phyloP scores from a whole-genome alignment of 2,888 invertebrate species.

The Drosophila quinaria region DNA sequence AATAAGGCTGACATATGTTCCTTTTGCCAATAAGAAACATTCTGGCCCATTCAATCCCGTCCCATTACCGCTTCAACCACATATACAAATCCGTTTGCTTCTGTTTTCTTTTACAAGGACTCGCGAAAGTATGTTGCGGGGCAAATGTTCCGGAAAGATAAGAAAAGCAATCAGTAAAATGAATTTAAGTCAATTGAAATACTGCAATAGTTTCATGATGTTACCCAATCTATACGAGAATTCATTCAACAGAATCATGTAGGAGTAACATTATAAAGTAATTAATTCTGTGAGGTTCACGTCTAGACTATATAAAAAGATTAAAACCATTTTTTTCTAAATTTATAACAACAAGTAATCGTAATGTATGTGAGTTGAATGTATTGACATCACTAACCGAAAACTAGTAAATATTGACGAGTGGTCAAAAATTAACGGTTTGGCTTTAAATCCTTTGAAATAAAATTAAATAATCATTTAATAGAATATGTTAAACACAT shows the following conservation, averaged over 20 bases:
- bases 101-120: background rate
- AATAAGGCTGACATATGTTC: constrained; percentile 70
- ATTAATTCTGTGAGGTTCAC: background rate
- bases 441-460: too few species aligned
- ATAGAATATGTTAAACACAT: too few species aligned
- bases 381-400: too few species aligned
- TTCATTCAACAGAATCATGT: background rate
- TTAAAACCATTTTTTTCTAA: too few species aligned
- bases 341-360: too few species aligned
- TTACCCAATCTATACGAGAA: background rate
- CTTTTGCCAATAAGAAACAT: constrained; percentile 37
- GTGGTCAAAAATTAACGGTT: too few species aligned
- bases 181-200: constrained; percentile 19
- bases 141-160: constrained; percentile 42
- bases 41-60: background rate
- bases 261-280: background rate
- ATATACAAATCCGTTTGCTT: constrained; percentile 8
- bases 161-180: constrained; percentile 46
- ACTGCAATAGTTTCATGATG: background rate
- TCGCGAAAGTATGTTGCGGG: constrained; percentile 1
- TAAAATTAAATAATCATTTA: too few species aligned
- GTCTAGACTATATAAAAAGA: background rate
- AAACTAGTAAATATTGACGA: too few species aligned
- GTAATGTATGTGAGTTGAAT: too few species aligned
- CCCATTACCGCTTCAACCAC: constrained; percentile 28